Evolutionary conservation across 2,888 invertebrate genomes (phyloP).

Genomic region (Colletes collaris): DNA sequence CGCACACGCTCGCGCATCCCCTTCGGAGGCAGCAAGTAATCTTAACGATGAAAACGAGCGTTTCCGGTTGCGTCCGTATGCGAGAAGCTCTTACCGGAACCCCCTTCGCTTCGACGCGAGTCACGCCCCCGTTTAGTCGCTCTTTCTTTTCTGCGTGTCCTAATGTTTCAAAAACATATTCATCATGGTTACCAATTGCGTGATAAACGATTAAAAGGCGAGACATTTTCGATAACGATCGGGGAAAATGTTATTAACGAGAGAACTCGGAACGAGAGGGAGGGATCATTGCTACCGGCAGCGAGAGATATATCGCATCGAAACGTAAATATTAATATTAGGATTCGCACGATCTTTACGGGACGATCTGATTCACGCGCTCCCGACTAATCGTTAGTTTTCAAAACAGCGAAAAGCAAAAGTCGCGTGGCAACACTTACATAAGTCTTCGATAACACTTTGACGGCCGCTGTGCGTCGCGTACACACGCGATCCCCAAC

Average conservation of each 20-base stretch:
- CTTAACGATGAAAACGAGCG: constrained; percentile 47
- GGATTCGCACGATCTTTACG: neutral
- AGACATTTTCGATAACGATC: neutral
- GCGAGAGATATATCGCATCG: neutral
- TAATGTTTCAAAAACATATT: constrained; percentile 37
- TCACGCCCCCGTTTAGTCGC: constrained; percentile 17
- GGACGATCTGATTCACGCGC: neutral
- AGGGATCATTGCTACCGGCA: neutral
- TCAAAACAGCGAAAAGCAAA: constrained; percentile 16
- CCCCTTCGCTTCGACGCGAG: constrained; percentile 26
- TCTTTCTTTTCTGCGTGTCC: constrained; percentile 19
- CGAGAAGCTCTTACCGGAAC: constrained; percentile 22
- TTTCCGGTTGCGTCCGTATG: constrained; percentile 33
- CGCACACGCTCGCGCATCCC: constrained; percentile 32
- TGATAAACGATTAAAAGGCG: constrained; percentile 3
- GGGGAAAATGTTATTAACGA: neutral
- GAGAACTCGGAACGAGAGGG: constrained; percentile 3
- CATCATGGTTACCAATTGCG: constrained; percentile 11
- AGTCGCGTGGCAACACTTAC: neutral
- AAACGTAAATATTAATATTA: neutral
- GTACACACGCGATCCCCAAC: neutral
- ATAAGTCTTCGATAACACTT: neutral
- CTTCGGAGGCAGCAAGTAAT: constrained; percentile 30
- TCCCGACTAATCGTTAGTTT: neutral
- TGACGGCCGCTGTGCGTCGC: neutral